These are phyloP conservation scores for Montipora efflorescens DNA, from an alignment of 64 coral and sea anemone species.

Conservation along the genomic window DNA sequence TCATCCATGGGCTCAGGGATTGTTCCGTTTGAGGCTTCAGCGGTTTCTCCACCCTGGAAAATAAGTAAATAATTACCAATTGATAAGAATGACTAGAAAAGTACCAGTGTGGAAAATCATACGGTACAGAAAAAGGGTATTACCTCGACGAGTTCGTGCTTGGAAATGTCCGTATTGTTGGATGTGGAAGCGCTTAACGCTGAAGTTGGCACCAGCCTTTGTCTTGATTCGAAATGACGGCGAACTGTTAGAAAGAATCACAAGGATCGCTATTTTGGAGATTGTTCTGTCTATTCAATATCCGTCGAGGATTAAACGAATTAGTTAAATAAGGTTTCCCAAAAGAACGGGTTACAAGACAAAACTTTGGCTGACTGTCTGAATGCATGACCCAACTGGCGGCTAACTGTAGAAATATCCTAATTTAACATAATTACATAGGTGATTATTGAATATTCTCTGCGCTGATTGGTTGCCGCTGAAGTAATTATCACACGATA, in stretches of 20 bases:
- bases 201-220: conserved; percentile 66
- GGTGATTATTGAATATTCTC: too few relatives aligned
- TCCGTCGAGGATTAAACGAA: too few relatives aligned
- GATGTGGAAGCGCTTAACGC: background rate
- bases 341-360: too few relatives aligned
- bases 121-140: background rate
- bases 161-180: background rate
- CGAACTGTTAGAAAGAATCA: conserved; percentile 61
- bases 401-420: too few relatives aligned
- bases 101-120: background rate
- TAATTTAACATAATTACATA: too few relatives aligned
- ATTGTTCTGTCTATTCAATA: too few relatives aligned
- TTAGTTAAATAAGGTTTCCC: too few relatives aligned
- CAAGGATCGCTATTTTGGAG: background rate
- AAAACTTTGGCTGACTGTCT: background rate
- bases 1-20: conserved; percentile 65
- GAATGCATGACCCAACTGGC: too few relatives aligned
- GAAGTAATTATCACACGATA: too few relatives aligned
- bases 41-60: background rate
- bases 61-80: background rate
- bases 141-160: background rate
- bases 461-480: too few relatives aligned
- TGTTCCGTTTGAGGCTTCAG: background rate
- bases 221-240: conserved; percentile 81
- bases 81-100: background rate